phyloP scores from a whole-genome alignment of 2,888 invertebrate species.

The Cephalotes varians region DNA sequence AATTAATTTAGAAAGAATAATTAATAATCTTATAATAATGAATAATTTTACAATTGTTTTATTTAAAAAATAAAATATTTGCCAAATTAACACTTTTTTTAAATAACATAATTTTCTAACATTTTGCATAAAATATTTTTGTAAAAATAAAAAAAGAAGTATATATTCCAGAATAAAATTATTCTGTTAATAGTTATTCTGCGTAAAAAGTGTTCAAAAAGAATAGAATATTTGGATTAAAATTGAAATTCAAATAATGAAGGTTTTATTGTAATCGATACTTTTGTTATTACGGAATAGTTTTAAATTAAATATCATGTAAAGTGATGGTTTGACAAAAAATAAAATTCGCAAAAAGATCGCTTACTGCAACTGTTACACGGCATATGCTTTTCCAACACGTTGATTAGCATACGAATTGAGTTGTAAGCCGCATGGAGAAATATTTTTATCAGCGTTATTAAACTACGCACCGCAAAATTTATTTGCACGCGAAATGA shows the following conservation, averaged over 20 bases:
- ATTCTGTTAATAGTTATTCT: not conserved
- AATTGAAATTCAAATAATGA: not conserved
- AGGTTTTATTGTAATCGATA: not conserved
- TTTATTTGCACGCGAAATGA: slow-evolving; percentile 49
- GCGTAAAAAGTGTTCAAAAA: not conserved
- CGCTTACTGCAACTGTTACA: not conserved
- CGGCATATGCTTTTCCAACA: not conserved
- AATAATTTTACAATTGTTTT: not conserved
- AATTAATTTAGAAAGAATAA: no score
- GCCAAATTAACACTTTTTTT: not conserved
- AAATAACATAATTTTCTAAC: not conserved
- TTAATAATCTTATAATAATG: no score
- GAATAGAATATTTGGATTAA: not conserved
- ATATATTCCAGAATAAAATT: not conserved
- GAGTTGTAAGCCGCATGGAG: not conserved
- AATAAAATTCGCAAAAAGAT: slow-evolving; percentile 11
- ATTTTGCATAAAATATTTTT: not conserved
- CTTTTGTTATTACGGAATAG: not conserved
- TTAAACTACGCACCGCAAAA: slow-evolving; percentile 27
- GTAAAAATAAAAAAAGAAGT: not conserved
- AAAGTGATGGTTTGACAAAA: not conserved
- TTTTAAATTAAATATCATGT: not conserved
- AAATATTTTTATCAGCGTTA: slow-evolving; percentile 31
- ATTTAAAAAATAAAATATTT: not conserved
- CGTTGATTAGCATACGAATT: not conserved